Percentiles rank a stretch among this genome's conserved stretches.
phyloP scores from a whole-genome alignment of 2,113 vertebrate species.

The Tachuris rubrigastra region DNA sequence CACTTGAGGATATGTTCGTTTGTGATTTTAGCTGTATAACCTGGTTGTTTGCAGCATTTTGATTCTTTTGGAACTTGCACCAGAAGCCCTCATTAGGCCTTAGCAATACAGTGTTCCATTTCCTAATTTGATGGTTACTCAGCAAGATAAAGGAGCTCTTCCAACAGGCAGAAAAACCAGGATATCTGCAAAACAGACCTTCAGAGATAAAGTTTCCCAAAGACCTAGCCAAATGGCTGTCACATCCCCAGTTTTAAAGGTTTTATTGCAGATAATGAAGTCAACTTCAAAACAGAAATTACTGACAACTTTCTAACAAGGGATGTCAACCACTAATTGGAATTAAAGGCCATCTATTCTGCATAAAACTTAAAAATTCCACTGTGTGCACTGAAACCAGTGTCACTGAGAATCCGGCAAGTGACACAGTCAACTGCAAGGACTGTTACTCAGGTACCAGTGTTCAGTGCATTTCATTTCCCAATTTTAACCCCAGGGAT shows the following conservation, averaged over 20 bases:
- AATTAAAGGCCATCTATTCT: background rate
- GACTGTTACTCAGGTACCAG: background rate
- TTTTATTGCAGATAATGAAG: background rate
- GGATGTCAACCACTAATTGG: background rate
- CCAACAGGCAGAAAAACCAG: background rate
- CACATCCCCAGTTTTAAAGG: background rate
- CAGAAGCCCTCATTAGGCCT: background rate
- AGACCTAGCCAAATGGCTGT: background rate
- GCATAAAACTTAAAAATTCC: background rate
- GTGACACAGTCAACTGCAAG: background rate
- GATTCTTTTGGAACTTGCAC: background rate
- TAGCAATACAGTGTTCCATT: background rate
- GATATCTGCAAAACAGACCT: background rate
- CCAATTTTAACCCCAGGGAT: background rate
- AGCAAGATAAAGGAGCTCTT: background rate
- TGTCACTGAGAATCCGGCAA: fast-evolving
- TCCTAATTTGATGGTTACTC: background rate
- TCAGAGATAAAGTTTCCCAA: background rate
- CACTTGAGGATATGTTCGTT: background rate
- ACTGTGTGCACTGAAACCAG: background rate
- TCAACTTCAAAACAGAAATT: background rate
- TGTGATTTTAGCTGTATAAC: background rate
- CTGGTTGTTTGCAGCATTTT: background rate
- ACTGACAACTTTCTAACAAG: background rate
- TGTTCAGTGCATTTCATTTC: background rate